Conservation (phyloP, 2,888 invertebrate genomes). For the Trissonchulus latispiculum region DNA sequence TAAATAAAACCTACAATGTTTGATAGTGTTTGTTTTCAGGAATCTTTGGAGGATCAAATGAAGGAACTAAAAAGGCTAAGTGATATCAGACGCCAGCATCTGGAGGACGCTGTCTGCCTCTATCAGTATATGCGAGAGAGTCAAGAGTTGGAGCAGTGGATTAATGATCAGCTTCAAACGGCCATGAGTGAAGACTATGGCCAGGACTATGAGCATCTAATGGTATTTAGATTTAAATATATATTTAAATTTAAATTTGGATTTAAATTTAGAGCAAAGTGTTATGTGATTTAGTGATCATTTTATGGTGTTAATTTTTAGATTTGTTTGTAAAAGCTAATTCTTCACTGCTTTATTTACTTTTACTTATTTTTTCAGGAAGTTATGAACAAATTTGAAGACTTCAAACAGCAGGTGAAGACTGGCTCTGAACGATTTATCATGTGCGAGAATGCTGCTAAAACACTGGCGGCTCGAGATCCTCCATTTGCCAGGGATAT, state of each 20-base stretch:
- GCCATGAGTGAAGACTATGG: slow-evolving; percentile 87
- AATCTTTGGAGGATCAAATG: neutral
- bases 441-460: slow-evolving; percentile 77
- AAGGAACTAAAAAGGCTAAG: neutral
- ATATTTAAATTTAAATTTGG: no score
- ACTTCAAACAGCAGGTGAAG: slow-evolving; percentile 78
- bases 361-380: slow-evolving; percentile 58
- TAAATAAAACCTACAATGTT: no score
- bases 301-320: no score
- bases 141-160: slow-evolving; percentile 80
- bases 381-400: slow-evolving; percentile 78
- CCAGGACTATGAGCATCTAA: slow-evolving; percentile 58
- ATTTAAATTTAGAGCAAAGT: no score
- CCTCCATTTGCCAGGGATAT: slow-evolving; percentile 75
- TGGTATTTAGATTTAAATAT: no score
- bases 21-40: neutral
- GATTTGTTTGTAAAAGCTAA: no score
- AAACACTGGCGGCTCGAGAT: slow-evolving; percentile 71
- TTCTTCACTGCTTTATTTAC: no score
- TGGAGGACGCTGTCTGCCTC: slow-evolving; percentile 80
- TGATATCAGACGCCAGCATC: slow-evolving; percentile 63
- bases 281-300: no score
- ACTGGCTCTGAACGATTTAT: slow-evolving; percentile 78
- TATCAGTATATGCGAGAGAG: slow-evolving; percentile 84
- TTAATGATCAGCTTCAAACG: slow-evolving; percentile 74